Evolutionary conservation across 30 jellyfish, hydroid and myxozoan genomes (phyloP).

Genomic region (Hydractinia echinata): DNA sequence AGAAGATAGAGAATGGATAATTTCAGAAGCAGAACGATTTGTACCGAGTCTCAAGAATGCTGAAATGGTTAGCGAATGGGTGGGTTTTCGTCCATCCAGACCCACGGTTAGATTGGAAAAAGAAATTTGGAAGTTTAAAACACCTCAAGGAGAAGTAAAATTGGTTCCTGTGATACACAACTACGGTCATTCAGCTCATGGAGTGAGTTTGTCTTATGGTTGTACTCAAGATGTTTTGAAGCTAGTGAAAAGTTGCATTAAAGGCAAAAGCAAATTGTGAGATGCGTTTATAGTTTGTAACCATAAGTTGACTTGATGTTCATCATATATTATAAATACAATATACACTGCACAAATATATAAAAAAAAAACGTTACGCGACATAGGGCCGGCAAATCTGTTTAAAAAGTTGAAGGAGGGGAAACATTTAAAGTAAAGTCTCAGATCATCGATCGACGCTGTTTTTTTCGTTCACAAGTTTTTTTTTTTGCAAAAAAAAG

Average conservation of each 20-base stretch:
- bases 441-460: too few species aligned
- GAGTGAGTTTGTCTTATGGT: constrained; percentile 71
- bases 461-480: too few species aligned
- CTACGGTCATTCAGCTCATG: constrained; percentile 75
- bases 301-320: too few species aligned
- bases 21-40: neutral
- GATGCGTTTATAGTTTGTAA: too few species aligned
- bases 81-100: constrained; percentile 80
- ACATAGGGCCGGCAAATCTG: too few species aligned
- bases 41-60: constrained; percentile 52
- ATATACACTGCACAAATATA: too few species aligned
- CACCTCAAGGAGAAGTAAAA: neutral
- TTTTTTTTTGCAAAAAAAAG: too few species aligned
- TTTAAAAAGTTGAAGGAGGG: too few species aligned
- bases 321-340: too few species aligned
- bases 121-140: constrained; percentile 28
- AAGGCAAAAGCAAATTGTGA: too few species aligned
- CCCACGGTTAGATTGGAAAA: constrained; percentile 53
- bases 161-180: constrained; percentile 52
- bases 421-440: too few species aligned
- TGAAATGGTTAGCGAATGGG: constrained; percentile 62
- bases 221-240: constrained; percentile 61
- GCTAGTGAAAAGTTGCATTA: constrained; percentile 20
- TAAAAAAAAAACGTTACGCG: too few species aligned
- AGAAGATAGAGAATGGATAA: constrained; percentile 1